phyloP scores from a whole-genome alignment of 2,888 invertebrate species.

The Nymphalis urticae region DNA sequence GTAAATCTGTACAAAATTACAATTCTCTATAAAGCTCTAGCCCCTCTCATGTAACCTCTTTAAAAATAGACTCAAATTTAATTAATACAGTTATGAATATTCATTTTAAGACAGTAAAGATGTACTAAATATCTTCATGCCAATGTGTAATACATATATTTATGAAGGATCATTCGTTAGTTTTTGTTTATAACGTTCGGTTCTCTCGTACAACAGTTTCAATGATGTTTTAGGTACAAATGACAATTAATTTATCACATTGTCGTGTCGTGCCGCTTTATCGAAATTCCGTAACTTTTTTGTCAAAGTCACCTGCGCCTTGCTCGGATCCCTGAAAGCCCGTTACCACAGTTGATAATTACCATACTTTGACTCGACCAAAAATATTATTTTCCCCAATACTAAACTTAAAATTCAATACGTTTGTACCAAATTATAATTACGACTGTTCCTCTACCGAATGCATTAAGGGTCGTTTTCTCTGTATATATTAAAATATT shows the following conservation, averaged over 20 bases:
- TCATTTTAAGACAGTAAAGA: too few species aligned
- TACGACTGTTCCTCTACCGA: conserved; percentile 64
- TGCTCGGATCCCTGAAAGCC: conserved; percentile 47
- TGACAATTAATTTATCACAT: conserved; percentile 32
- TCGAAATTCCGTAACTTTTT: conserved; percentile 64
- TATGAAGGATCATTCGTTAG: not conserved
- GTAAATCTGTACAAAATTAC: too few species aligned
- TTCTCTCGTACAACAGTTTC: conserved; percentile 8
- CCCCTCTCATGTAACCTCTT: too few species aligned
- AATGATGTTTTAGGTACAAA: conserved; percentile 25
- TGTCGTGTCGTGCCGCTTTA: conserved; percentile 46
- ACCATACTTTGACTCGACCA: conserved; percentile 64
- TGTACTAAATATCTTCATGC: too few species aligned
- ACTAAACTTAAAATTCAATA: conserved; percentile 70
- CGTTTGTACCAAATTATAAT: conserved; percentile 79
- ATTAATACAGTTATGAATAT: too few species aligned
- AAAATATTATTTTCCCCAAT: conserved; percentile 69
- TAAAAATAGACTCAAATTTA: too few species aligned
- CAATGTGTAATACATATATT: not conserved
- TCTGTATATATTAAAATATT: conserved; percentile 73
- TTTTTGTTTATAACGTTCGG: not conserved
- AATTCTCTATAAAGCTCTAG: too few species aligned
- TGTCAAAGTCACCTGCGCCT: conserved; percentile 65
- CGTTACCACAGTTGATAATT: conserved; percentile 55
- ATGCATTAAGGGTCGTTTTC: conserved; percentile 68